Evolutionary conservation across 2,797 vertebrate species (phyloP), one percentile per base, ranked within the genome.

Genomic region (Glossophaga mutica): DNA sequence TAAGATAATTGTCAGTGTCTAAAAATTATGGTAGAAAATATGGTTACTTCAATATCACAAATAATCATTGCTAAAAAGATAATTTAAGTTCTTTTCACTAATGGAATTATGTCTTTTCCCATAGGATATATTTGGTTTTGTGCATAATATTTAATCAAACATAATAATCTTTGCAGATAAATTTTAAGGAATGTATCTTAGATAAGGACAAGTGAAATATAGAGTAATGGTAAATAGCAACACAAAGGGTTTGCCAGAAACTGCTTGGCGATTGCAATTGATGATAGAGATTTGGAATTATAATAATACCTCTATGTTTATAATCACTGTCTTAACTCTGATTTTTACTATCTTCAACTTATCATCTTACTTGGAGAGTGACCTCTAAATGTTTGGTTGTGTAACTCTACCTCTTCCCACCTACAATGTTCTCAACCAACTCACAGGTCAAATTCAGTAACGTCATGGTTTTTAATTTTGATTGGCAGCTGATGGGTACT

Each of bases 401-500:
- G 3, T 73, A 39, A 2, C 50, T 89, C 14, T 85, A 5, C 79
- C 37, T 52, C 39, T 73, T 62, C n/a, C 22, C 42, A 34, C 22
- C 32, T 62, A 14, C 12, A 24, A 19, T 26, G 5, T 68, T 73
- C 48, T 88, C 46, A 65, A 24, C 37, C 9, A 18, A 21, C 24
- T 32, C 42, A 84, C 12, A 14, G n/a, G 26, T 24, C 42, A n/a
- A 32, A 74, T 21, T 78, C 52, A 37, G 0, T 37, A n/a, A 32
- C 15, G 6, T 94, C 52, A 83, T 34, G 92, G 34, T 90, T 84
- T 95, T 96, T 96, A 98, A 97, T 97, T 98, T 70, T 97, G 96
- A 97, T 82, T 97, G 97, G 65, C 95, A 98, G 76, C 89, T 98
- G 26, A 84, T 97, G 94, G 37, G 44, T 91, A 46, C 67, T 98